Conservation (phyloP, 2,888 invertebrate genomes). For the Trichopoda pennipes region DNA sequence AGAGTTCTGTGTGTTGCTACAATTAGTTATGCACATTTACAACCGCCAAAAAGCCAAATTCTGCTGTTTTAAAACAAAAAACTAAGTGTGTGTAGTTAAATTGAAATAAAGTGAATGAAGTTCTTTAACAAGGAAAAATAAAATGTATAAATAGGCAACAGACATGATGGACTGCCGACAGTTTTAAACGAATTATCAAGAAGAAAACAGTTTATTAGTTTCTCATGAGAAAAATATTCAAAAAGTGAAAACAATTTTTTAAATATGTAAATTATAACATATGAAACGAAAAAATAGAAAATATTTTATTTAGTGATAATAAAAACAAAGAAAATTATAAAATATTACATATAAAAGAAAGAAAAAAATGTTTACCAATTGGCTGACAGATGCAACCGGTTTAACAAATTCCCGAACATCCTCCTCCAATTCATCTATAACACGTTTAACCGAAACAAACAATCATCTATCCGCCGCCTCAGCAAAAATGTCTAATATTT, state of each 20-base stretch:
- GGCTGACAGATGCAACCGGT: slow-evolving; percentile 77
- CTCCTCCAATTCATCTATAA: not conserved
- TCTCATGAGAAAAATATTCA: not conserved
- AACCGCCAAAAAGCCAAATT: slow-evolving; percentile 58
- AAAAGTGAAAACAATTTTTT: slow-evolving; percentile 11
- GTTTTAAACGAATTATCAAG: slow-evolving; percentile 78
- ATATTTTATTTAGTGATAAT: not conserved
- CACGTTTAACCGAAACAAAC: slow-evolving; percentile 33
- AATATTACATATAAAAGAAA: not conserved
- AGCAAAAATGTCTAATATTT: not conserved
- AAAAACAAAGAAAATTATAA: slow-evolving; percentile 18
- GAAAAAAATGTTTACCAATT: slow-evolving; percentile 80
- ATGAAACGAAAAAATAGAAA: slow-evolving; percentile 2
- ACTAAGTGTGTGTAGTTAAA: slow-evolving; percentile 33
- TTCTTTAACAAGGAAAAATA: slow-evolving; percentile 45
- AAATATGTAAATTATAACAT: slow-evolving; percentile 35
- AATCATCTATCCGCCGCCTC: slow-evolving; percentile 3
- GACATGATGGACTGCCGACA: slow-evolving; percentile 77
- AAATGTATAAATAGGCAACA: slow-evolving; percentile 79
- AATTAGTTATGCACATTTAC: slow-evolving; percentile 67
- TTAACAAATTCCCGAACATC: slow-evolving; percentile 43
- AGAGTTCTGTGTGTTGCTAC: slow-evolving; percentile 37
- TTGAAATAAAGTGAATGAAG: slow-evolving; percentile 53
- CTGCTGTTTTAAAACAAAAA: slow-evolving; percentile 40
- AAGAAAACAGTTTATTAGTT: slow-evolving; percentile 59